Evolutionary conservation across 2,113 vertebrate genomes (phyloP).

Genomic region (Stegostoma tigrinum): DNA sequence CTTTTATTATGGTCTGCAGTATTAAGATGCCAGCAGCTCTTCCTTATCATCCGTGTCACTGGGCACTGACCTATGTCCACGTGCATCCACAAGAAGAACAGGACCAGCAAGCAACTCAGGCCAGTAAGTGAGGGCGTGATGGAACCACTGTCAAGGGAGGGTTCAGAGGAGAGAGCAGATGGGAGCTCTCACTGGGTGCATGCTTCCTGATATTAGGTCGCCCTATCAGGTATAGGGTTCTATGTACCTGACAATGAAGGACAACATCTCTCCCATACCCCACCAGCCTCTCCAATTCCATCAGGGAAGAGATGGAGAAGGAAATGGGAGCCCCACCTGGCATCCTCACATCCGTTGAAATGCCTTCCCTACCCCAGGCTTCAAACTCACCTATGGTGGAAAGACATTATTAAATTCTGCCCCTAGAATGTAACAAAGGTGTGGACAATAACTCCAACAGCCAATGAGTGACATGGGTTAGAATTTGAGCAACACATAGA

Average conservation of each 20-base stretch:
- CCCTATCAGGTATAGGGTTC: no score
- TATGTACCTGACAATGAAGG: neutral
- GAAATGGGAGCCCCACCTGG: neutral
- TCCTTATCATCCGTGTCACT: neutral
- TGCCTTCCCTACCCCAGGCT: neutral
- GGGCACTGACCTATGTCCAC: neutral
- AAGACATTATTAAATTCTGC: neutral
- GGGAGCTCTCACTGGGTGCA: neutral
- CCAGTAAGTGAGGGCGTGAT: neutral
- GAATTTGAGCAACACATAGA: neutral
- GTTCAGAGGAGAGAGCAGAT: no score
- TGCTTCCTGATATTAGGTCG: neutral
- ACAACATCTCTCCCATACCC: neutral
- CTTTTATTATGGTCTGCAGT: neutral
- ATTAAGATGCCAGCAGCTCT: neutral
- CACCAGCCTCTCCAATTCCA: neutral
- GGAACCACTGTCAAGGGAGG: no score
- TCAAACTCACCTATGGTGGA: neutral
- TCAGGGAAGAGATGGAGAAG: neutral
- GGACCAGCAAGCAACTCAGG: neutral
- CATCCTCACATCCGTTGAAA: neutral
- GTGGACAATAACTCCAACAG: neutral
- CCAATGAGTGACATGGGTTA: neutral
- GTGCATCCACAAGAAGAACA: neutral
- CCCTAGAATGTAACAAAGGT: neutral